phyloP scores from a whole-genome alignment of 2,888 invertebrate genomes.

The Cephus pulcher region DNA sequence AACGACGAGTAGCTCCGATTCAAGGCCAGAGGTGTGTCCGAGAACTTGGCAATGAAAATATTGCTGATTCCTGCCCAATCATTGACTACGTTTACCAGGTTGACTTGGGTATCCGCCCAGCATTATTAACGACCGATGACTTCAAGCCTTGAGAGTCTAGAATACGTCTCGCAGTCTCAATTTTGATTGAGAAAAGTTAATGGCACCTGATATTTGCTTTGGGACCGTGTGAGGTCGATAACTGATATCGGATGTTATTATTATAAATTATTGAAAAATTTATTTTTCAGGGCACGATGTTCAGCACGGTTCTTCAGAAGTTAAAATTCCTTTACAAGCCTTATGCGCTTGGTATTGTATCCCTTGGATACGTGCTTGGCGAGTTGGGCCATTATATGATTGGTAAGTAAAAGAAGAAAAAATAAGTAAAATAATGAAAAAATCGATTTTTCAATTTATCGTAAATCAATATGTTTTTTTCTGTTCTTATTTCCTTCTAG shows the following conservation, averaged over 20 bases:
- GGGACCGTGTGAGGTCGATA: too few species aligned
- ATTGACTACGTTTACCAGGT: background rate
- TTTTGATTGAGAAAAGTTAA: background rate
- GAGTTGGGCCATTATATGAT: constrained; percentile 91
- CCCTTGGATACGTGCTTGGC: constrained; percentile 86
- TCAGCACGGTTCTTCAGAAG: constrained; percentile 69
- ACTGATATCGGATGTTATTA: background rate
- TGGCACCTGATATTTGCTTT: background rate
- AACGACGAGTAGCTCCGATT: background rate
- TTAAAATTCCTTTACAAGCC: constrained; percentile 79
- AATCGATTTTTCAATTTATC: background rate
- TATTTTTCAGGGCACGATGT: constrained; percentile 52
- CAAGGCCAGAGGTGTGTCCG: constrained; percentile 1
- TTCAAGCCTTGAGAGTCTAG: background rate
- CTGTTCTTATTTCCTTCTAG: constrained; percentile 53
- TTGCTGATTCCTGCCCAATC: background rate
- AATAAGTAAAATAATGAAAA: background rate
- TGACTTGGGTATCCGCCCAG: background rate
- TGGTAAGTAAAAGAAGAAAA: constrained; percentile 64
- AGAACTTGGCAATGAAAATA: constrained; percentile 3
- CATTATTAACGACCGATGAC: background rate
- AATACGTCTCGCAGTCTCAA: background rate
- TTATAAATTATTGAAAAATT: background rate
- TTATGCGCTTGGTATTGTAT: constrained; percentile 83
- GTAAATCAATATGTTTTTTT: constrained; percentile 6